phyloP scores from a whole-genome alignment of 2,113 vertebrate species.

The Rhagologus leucostigma region DNA sequence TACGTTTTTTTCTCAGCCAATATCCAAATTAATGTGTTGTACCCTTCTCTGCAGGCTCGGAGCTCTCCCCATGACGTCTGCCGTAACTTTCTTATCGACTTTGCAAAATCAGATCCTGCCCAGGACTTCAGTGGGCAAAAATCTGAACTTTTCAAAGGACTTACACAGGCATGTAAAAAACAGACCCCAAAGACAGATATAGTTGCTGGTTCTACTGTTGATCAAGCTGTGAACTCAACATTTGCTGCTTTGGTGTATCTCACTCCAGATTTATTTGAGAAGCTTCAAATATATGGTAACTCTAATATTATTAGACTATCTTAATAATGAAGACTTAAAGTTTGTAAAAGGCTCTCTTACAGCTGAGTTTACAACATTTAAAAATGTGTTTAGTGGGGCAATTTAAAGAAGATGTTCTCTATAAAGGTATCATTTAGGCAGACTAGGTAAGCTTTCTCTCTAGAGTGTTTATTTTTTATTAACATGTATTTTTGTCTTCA shows the following conservation, averaged over 20 bases:
- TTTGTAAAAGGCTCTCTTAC: conserved; percentile 39
- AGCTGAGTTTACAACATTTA: background rate
- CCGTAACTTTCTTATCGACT: conserved; percentile 84
- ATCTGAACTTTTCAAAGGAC: conserved; percentile 85
- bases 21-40: accelerated
- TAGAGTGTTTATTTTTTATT: background rate
- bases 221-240: conserved; percentile 94
- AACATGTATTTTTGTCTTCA: background rate
- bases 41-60: conserved; percentile 58
- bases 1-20: background rate
- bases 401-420: background rate
- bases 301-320: conserved; percentile 73
- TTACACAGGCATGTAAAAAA: conserved; percentile 87
- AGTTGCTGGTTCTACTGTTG: conserved; percentile 84
- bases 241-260: conserved; percentile 97
- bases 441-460: background rate
- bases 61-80: conserved; percentile 70
- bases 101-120: conserved; percentile 89
- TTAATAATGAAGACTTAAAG: conserved; percentile 66
- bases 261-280: conserved; percentile 85
- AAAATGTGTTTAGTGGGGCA: background rate
- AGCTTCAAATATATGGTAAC: conserved; percentile 89
- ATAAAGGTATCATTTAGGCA: background rate
- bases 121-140: conserved; percentile 80
- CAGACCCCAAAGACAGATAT: conserved; percentile 87